Percentiles rank a stretch among this genome's conserved stretches.
Evolutionary conservation across 2,113 vertebrate genomes (phyloP).

Genomic region (Rhinolophus ferrumequinum): DNA sequence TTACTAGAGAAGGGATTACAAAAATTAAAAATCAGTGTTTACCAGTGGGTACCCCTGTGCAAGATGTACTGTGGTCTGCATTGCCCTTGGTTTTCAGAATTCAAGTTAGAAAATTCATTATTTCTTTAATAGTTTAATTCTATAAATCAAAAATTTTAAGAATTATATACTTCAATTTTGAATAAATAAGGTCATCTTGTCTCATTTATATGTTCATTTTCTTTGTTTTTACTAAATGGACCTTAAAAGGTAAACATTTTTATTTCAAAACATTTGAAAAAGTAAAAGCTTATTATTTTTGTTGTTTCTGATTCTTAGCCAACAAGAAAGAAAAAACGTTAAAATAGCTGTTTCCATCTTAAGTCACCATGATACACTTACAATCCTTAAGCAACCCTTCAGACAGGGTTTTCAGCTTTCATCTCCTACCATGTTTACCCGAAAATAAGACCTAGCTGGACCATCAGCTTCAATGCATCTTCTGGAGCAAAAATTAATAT

Average conservation of each 20-base stretch:
- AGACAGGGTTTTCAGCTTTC: background rate
- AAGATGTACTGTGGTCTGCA: background rate
- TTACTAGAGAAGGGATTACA: background rate
- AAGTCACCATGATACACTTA: background rate
- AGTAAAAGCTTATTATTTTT: slow-evolving; percentile 28
- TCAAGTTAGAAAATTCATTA: background rate
- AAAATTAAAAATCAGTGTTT: slow-evolving; percentile 42
- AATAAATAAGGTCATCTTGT: background rate
- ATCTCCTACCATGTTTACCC: background rate
- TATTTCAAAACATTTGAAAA: slow-evolving; percentile 19
- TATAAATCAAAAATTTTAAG: background rate
- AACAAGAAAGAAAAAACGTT: background rate
- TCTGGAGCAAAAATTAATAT: too few relatives aligned
- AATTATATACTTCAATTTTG: background rate
- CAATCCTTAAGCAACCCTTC: background rate
- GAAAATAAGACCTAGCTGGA: too few relatives aligned
- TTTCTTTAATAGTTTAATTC: slow-evolving; percentile 22
- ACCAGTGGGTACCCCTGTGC: background rate
- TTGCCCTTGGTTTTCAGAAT: slow-evolving; percentile 6
- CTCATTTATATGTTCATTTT: background rate
- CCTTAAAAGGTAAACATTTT: slow-evolving; percentile 1
- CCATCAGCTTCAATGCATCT: too few relatives aligned
- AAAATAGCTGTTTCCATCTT: slow-evolving; percentile 31
- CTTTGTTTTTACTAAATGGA: background rate
- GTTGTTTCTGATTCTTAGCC: background rate